Evolutionary conservation across 2,888 invertebrate genomes (phyloP).

Genomic region (Allophyes oxyacanthae): DNA sequence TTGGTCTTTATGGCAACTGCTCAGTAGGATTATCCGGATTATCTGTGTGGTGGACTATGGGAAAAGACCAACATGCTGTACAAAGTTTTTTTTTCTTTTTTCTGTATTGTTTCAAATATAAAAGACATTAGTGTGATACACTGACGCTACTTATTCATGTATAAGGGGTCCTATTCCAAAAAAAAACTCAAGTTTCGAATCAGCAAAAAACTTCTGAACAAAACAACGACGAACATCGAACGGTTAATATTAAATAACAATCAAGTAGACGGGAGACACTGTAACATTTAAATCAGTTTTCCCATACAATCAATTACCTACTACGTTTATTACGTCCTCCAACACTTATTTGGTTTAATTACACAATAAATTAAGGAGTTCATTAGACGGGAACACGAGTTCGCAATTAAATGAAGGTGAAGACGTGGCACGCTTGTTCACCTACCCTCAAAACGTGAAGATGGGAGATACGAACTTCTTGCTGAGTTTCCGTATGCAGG

Average conservation of each 20-base stretch:
- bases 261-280: background rate
- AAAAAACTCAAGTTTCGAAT: too few relatives aligned
- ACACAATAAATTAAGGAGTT: conserved; percentile 53
- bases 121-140: too few relatives aligned
- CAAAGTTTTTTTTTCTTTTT: too few relatives aligned
- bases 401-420: conserved; percentile 42
- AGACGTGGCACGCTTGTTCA: conserved; percentile 21
- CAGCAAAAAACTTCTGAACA: too few relatives aligned
- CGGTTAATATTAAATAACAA: background rate
- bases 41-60: too few relatives aligned
- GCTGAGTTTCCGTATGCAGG: conserved; percentile 2
- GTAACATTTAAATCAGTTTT: conserved; percentile 17
- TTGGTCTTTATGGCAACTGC: too few relatives aligned
- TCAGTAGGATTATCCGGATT: too few relatives aligned
- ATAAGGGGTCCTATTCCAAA: too few relatives aligned
- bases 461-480: conserved; percentile 34
- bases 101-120: too few relatives aligned
- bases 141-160: too few relatives aligned
- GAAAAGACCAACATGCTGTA: too few relatives aligned
- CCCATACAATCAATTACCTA: conserved; percentile 41
- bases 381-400: conserved; percentile 47
- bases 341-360: conserved; percentile 54
- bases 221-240: too few relatives aligned
- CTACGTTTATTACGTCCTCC: conserved; percentile 28
- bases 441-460: conserved; percentile 24